These are phyloP conservation scores for Batillaria attramentaria DNA, from an alignment of 1,140 invertebrate genomes.

Conservation along the genomic window DNA sequence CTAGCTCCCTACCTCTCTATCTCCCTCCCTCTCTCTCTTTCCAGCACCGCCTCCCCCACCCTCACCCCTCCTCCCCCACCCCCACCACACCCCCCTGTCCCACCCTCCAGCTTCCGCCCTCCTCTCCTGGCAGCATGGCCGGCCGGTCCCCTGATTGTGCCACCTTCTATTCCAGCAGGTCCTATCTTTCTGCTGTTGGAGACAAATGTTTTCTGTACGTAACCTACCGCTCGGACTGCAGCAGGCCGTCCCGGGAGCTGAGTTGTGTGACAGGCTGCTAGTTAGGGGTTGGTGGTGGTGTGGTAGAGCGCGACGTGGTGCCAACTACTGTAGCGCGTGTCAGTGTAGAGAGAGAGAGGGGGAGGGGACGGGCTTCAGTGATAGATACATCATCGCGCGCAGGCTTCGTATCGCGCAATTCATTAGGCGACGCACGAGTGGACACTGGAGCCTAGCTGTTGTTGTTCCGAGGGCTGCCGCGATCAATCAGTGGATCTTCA, in stretches of 20 bases:
- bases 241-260: neutral
- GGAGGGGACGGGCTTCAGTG: neutral
- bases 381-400: neutral
- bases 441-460: too few species aligned
- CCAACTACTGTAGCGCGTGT: neutral
- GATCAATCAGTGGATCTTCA: too few species aligned
- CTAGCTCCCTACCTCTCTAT: neutral
- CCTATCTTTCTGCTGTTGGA: neutral
- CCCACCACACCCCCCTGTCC: neutral
- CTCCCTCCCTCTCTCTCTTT: constrained; percentile 1
- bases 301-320: neutral
- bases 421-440: too few species aligned
- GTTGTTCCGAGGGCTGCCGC: too few species aligned
- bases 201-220: constrained; percentile 9
- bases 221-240: neutral
- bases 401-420: too few species aligned
- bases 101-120: neutral
- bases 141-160: too few species aligned
- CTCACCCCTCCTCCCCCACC: neutral
- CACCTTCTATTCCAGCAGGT: too few species aligned
- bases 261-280: neutral
- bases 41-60: neutral
- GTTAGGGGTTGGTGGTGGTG: neutral
- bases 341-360: neutral
- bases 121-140: too few species aligned